Base-by-base conservation (phyloP, 2,888 invertebrate species). In the Tetranychus truncatus region DNA sequence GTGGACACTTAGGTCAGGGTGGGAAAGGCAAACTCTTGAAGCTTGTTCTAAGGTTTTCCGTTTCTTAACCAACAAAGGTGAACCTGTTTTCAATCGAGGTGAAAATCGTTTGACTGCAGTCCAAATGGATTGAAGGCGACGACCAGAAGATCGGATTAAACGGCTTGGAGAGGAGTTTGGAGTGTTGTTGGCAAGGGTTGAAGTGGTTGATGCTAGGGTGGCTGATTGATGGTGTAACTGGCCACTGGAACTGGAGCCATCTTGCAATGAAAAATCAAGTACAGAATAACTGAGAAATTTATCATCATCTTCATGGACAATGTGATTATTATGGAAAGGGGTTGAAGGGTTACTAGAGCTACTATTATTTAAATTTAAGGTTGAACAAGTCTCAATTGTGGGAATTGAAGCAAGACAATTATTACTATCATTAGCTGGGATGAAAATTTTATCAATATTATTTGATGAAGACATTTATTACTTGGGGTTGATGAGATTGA, bases 81-180 rank as follows among this genome's bases (percentile, higher is more conserved):
- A 55, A 55, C 55, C 55, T 15, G 55, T 55, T 65, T 73, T 75
- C 11, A 73, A n/a, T 46, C 74, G 20, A 20, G 76, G 78, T 2
- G 78, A 76, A 24, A 79, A 77, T 24, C 77, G 75, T 45, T 77
- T 77, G 18, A 79, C 73, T 6, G 78, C 77, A 66, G 76, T 69
- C 74, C 78, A 77, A 71, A 78, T 77, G 44, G 71, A 76, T 24
- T 78, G 78, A 24, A 78, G 73, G 46, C 76, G 76, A 73, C 77
- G 77, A 21, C 66, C 34, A 18, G 76, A 76, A 15, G 78, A 76
- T 66, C 76, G 74, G 21, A 20, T 20, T 24, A 69, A 6, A 15
- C 11, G 9, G 0, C 69, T 20, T 20, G 69, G 69, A 9, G 69
- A 69, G 11, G 69, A 20, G 21, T 69, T 20, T 9, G 69, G 69